These are phyloP conservation scores for Parotia lawesii DNA, from an alignment of 2,113 vertebrate species.

Conservation along the genomic window DNA sequence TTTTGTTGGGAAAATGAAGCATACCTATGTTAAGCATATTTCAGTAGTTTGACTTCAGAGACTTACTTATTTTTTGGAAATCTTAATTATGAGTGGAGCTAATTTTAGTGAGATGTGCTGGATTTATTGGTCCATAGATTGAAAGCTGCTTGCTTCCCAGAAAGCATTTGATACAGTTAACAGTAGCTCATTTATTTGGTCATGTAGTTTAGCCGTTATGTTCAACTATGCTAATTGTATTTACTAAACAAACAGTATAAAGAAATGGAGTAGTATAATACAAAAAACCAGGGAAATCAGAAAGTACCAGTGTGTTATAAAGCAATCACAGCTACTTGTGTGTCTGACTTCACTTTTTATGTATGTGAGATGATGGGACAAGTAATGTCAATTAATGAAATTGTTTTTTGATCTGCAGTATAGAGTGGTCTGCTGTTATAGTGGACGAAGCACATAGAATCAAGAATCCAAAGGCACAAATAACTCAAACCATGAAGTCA, in stretches of 20 bases:
- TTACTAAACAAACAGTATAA: not conserved
- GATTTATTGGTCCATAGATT: not conserved
- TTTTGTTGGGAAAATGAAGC: not conserved
- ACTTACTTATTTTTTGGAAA: not conserved
- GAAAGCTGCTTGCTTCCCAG: not conserved
- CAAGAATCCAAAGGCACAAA: conserved; percentile 90
- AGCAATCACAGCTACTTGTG: not conserved
- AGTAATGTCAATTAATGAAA: not conserved
- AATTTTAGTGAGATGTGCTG: not conserved
- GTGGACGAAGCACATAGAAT: conserved; percentile 95
- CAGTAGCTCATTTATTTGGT: not conserved
- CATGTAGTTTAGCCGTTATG: not conserved
- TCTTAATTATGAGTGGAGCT: not conserved
- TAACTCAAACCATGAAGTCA: conserved; percentile 90
- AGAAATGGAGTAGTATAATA: not conserved
- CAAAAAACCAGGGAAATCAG: not conserved
- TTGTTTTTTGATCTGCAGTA: conserved; percentile 65
- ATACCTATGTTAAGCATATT: not conserved
- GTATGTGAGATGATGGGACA: not conserved
- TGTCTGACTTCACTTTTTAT: not conserved
- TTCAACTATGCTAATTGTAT: not conserved
- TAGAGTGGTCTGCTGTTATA: conserved; percentile 90
- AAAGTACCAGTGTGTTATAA: not conserved
- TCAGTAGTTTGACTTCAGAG: not conserved
- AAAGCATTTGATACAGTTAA: not conserved